Conservation (phyloP, 1,140 invertebrate genomes). For the Microvelia longipes region DNA sequence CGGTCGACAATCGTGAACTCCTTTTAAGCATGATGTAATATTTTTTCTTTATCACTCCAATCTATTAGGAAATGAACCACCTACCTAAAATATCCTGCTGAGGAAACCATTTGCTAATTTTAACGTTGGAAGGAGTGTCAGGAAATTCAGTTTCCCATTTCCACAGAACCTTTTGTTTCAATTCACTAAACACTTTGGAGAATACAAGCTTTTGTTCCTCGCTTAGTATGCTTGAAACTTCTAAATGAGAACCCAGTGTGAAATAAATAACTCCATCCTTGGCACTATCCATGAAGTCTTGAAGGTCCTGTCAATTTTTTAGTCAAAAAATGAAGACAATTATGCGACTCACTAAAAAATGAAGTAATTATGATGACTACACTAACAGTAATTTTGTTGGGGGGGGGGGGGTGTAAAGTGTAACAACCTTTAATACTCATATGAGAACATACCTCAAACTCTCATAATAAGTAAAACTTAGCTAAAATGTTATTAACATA, state of each 20-base stretch:
- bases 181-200: slow-evolving; percentile 35
- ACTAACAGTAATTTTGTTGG: no score
- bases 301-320: not conserved
- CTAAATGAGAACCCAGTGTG: slow-evolving; percentile 44
- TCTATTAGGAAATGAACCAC: not conserved
- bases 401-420: no score
- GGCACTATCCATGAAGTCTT: no score
- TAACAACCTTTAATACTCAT: no score
- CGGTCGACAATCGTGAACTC: not conserved
- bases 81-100: slow-evolving; percentile 28
- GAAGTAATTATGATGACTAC: no score
- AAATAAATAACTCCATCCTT: slow-evolving; percentile 53
- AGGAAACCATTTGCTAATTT: slow-evolving; percentile 28
- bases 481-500: no score
- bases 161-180: slow-evolving; percentile 46
- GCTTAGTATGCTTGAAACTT: slow-evolving; percentile 29
- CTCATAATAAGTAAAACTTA: no score
- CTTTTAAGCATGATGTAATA: not conserved
- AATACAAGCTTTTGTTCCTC: no score
- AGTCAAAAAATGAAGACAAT: no score
- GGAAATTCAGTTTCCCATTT: slow-evolving; percentile 40
- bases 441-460: no score
- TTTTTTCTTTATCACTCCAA: no score
- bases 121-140: slow-evolving; percentile 25
- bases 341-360: no score